Conservation (phyloP, 2,888 invertebrate species). For the Drosophila histrio region DNA sequence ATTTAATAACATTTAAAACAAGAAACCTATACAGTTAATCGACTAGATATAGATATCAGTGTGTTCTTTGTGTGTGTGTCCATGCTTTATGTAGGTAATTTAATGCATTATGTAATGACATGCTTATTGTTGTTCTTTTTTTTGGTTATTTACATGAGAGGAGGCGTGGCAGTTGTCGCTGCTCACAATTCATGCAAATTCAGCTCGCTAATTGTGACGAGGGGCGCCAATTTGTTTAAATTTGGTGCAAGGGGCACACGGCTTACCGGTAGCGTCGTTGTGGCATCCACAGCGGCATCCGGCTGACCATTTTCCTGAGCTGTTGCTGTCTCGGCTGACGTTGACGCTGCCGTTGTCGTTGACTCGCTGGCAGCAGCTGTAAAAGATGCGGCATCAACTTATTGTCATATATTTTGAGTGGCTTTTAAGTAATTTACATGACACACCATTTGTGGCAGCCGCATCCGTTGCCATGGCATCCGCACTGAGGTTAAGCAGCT, state of each 20-base stretch:
- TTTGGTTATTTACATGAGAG: slow-evolving; percentile 43
- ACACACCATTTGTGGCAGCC: slow-evolving; percentile 56
- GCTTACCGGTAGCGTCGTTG: slow-evolving; percentile 84
- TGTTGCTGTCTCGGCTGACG: not conserved
- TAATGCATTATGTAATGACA: slow-evolving; percentile 47
- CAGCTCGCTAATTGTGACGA: slow-evolving; percentile 86
- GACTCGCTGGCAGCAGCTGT: slow-evolving; percentile 24
- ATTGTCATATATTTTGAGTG: slow-evolving; percentile 33
- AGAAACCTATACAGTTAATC: slow-evolving; percentile 9
- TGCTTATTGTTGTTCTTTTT: slow-evolving; percentile 33
- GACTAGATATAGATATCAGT: slow-evolving; percentile 24
- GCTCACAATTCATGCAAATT: slow-evolving; percentile 71
- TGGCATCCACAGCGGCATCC: slow-evolving; percentile 29
- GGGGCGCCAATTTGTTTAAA: slow-evolving; percentile 84
- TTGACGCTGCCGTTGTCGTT: not conserved
- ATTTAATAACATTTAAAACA: slow-evolving; percentile 10
- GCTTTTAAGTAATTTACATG: slow-evolving; percentile 54
- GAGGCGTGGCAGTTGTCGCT: not conserved
- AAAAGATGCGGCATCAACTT: slow-evolving; percentile 15
- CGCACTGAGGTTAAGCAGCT: slow-evolving; percentile 35
- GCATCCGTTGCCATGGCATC: slow-evolving; percentile 44
- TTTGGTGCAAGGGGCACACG: slow-evolving; percentile 30
- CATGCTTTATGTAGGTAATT: slow-evolving; percentile 9
- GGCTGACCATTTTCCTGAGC: slow-evolving; percentile 38
- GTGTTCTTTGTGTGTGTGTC: slow-evolving; percentile 5